Base-by-base conservation (phyloP, 1,140 invertebrate genomes). In the Paraescarpia echinospica region DNA sequence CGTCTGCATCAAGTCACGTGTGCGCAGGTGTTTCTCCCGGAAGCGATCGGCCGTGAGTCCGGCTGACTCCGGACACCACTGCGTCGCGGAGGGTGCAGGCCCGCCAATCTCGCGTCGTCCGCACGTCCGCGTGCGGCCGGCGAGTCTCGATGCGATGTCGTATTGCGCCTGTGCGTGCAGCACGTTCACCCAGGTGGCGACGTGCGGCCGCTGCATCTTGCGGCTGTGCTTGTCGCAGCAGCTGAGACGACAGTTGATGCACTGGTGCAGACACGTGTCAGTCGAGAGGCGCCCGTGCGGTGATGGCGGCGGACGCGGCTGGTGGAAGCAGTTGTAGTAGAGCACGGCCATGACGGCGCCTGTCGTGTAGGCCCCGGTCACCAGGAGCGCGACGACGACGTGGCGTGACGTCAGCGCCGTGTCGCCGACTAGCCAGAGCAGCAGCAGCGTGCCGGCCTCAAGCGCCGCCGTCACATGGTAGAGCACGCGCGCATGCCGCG, bases 381-480 rank as follows among this genome's bases (percentile, higher is more conserved):
- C 96, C 92, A 97, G 96, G 88, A 97, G 59, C 18, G 59, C 59
- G 18, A 77, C 59, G 59, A 31, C 59, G 12, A 77, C 59, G 27
- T 77, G 59, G 4, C 59, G 59, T 31, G 59, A 77, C 59, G 59
- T 27, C 59, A 77, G 59, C 9, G 59, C 59, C 12, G 22, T 27
- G 59, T 77, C 59, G 59, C 59, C 59, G 59, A 77, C 59, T 18
- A 90, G 96, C 97, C 97, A 98, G 94, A 96, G 97, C 89, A 97
- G 97, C 94, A 98, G 97, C 6, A 98, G 95, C 41, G 98, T 96
- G 93, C 97, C 97, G 95, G 98, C 99, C 96, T 99, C 98, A 89
- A 98, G 96, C 95, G 98, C 97, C 98, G 98, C 98, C 48, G 98
- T 98, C n/a, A 97, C 97, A 96, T 99, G 99, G 96, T 98, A 99